phyloP scores from a whole-genome alignment of 1,140 invertebrate genomes.

The Drosophila lacertosa region DNA sequence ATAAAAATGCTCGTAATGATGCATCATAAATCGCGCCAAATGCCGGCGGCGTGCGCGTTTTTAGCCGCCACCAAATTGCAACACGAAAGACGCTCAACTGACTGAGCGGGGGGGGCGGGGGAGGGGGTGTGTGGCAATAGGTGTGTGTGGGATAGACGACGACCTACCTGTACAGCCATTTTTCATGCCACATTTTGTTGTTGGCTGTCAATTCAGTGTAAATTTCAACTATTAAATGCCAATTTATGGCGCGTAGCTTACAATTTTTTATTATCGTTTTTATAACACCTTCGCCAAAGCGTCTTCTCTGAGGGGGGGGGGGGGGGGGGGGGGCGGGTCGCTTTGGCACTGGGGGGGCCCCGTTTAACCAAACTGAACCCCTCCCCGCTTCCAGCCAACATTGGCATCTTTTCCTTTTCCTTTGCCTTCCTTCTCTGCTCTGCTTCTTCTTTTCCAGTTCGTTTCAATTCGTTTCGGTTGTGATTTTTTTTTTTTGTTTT shows the following conservation, averaged over 20 bases:
- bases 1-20: slow-evolving; percentile 74
- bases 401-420: neutral
- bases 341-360: slow-evolving; percentile 37
- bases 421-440: neutral
- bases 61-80: slow-evolving; percentile 29
- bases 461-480: neutral
- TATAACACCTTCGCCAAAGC: slow-evolving; percentile 67
- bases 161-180: slow-evolving; percentile 48
- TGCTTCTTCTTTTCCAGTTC: no score
- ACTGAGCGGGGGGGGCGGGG: neutral
- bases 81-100: neutral
- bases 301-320: neutral
- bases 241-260: slow-evolving; percentile 81
- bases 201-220: slow-evolving; percentile 76
- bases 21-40: slow-evolving; percentile 73
- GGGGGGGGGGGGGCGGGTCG: neutral
- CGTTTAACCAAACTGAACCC: slow-evolving; percentile 46
- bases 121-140: neutral
- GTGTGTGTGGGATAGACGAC: slow-evolving; percentile 8
- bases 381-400: no score
- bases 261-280: slow-evolving; percentile 81
- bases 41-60: slow-evolving; percentile 47
- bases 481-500: neutral
- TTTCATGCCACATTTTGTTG: slow-evolving; percentile 47
- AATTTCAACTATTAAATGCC: slow-evolving; percentile 82